phyloP scores from a whole-genome alignment of 2,888 invertebrate species.

The Synergus itoensis region DNA sequence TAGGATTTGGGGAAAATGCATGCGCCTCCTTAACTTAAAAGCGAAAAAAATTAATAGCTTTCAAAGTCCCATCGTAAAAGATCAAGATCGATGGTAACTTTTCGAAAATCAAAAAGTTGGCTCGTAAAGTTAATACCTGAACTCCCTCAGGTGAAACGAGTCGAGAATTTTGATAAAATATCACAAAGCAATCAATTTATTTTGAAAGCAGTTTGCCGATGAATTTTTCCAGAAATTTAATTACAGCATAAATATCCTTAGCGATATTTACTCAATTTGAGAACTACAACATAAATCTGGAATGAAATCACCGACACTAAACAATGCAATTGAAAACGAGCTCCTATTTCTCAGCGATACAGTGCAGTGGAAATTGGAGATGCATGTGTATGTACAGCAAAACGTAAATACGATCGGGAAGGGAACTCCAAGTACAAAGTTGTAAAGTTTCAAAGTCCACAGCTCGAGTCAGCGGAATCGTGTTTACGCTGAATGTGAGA shows the following conservation, averaged over 20 bases:
- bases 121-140: constrained; percentile 26
- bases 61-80: not conserved
- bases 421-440: constrained; percentile 34
- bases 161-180: not conserved
- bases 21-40: not conserved
- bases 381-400: constrained; percentile 20
- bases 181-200: too few species aligned
- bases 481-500: constrained; percentile 32
- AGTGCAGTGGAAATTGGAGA: constrained; percentile 1
- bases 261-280: not conserved
- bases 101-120: not conserved
- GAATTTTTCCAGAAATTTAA: too few species aligned
- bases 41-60: not conserved
- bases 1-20: too few species aligned
- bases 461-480: constrained; percentile 29
- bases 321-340: not conserved
- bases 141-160: constrained; percentile 8
- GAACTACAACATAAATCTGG: not conserved
- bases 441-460: constrained; percentile 35
- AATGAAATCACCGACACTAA: not conserved
- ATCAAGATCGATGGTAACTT: constrained; percentile 12
- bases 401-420: constrained; percentile 37
- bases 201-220: too few species aligned
- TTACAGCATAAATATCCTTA: not conserved
- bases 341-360: constrained; percentile 19